These are phyloP conservation scores for Platycheirus albimanus DNA, from an alignment of 2,888 invertebrate genomes.

Conservation along the genomic window DNA sequence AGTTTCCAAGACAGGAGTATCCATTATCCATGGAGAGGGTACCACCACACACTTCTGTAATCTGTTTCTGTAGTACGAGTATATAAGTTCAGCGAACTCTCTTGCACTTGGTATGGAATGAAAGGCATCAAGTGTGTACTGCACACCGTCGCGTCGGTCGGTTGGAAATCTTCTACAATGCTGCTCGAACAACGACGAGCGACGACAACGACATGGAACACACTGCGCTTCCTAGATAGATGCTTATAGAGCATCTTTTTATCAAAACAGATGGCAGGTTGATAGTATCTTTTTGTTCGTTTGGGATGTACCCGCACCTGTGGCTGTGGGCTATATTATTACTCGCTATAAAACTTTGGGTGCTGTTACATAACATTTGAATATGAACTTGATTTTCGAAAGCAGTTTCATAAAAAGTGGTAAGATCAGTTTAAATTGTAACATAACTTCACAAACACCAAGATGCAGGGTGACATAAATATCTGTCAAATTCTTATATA, in stretches of 20 bases:
- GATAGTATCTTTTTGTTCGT: constrained; percentile 46
- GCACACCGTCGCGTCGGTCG: constrained; percentile 20
- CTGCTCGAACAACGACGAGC: constrained; percentile 18
- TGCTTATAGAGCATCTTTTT: constrained; percentile 36
- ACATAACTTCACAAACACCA: too few relatives aligned
- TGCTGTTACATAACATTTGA: constrained; percentile 49
- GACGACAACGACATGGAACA: constrained; percentile 7
- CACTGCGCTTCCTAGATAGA: constrained; percentile 42
- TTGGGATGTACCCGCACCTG: constrained; percentile 42
- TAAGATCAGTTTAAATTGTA: too few relatives aligned
- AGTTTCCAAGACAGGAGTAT: constrained; percentile 15
- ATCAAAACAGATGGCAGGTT: constrained; percentile 53
- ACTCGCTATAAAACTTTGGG: constrained; percentile 54
- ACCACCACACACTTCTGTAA: constrained; percentile 22
- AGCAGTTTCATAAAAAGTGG: neutral
- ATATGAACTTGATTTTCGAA: neutral
- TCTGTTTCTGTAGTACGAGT: too few relatives aligned
- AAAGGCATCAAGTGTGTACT: constrained; percentile 44
- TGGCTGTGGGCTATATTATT: constrained; percentile 64
- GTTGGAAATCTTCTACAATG: constrained; percentile 26
- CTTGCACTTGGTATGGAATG: constrained; percentile 44
- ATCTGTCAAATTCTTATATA: too few relatives aligned
- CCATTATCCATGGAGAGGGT: constrained; percentile 40
- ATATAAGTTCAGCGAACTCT: constrained; percentile 65
- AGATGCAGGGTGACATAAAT: too few relatives aligned